These are phyloP conservation scores for Anagyrus pseudococci DNA, from an alignment of 2,888 invertebrate species.

Conservation along the genomic window DNA sequence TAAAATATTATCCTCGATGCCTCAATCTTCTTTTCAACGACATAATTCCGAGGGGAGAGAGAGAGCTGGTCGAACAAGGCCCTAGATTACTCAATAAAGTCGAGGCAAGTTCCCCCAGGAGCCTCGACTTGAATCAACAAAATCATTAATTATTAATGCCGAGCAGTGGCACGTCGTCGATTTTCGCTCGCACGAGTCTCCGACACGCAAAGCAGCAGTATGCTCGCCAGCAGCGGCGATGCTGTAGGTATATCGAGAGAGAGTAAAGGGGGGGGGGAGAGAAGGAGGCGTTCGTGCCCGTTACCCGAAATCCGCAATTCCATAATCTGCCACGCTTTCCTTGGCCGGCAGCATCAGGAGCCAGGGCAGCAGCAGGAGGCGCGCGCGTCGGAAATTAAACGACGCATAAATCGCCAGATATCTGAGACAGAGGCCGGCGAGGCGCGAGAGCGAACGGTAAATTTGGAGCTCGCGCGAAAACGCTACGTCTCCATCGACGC, in stretches of 20 bases:
- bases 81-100: no score
- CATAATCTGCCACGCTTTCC: conserved; percentile 15
- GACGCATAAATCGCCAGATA: conserved; percentile 9
- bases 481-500: conserved; percentile 31
- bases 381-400: conserved; percentile 22
- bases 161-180: no score
- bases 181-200: not conserved
- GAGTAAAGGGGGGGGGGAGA: not conserved
- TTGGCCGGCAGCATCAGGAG: not conserved
- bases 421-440: no score
- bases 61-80: no score
- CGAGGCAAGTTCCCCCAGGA: no score
- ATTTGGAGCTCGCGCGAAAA: conserved; percentile 4
- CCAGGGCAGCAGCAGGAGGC: no score
- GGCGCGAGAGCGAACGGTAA: not conserved
- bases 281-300: not conserved
- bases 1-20: no score
- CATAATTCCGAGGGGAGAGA: no score
- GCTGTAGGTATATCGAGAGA: not conserved
- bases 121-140: not conserved
- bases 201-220: not conserved
- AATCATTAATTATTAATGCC: conserved; percentile 20
- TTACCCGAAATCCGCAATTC: conserved; percentile 21
- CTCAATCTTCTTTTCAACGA: no score
- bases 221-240: no score